Evolutionary conservation across 2,797 vertebrate genomes (phyloP), one percentile per base, ranked within the genome.

Genomic region (Sus cebifrons): DNA sequence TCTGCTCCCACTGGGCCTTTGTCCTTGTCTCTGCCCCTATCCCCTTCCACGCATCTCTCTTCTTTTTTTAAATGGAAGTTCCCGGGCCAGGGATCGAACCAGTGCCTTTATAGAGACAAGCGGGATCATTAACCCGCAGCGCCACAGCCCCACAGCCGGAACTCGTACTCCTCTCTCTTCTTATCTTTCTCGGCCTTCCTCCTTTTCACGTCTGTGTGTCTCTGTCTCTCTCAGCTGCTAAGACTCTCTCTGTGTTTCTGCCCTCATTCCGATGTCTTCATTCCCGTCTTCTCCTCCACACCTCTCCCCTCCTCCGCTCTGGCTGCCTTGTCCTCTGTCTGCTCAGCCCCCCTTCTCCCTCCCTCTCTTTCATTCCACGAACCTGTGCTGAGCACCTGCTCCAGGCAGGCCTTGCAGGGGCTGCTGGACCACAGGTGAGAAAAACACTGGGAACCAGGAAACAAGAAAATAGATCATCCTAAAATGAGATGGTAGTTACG

Each of bases 171-270:
- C 23, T 58, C 27, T 23, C 21, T 15, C 8, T 62, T 18, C 32
- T 5, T 44, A 7, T n/a, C 68, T 67, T 40, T 3, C 65, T 5
- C 32, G 8, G 3, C 11, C 0, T 44, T 20, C 21, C n/a, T 20
- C 29, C 13, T 0, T 62, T 32, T 32, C 9, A 0, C 40, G 25
- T 52, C 32, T 18, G 0, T 0, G 4, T 1, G 29, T 2, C 49
- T 62, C 62, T 64, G 62, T 64, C 25, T 2, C 20, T 6, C 64
- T 74, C 6, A 0, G 27, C 40, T 32, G 27, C 17, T 6, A 29
- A 15, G 27, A 2, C 52, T 70, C 77, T 32, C 17, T 70, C 18
- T 17, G 17, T 15, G 13, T 52, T 18, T 56, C 62, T 17, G 20
- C 21, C 7, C 56, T 54, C 62, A 13, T 21, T 27, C 13, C 18